Evolutionary conservation across 53 echinoderm and acorn worm species (phyloP), one percentile per base, ranked within the genome.

Genomic region (Pentamera pediparva): DNA sequence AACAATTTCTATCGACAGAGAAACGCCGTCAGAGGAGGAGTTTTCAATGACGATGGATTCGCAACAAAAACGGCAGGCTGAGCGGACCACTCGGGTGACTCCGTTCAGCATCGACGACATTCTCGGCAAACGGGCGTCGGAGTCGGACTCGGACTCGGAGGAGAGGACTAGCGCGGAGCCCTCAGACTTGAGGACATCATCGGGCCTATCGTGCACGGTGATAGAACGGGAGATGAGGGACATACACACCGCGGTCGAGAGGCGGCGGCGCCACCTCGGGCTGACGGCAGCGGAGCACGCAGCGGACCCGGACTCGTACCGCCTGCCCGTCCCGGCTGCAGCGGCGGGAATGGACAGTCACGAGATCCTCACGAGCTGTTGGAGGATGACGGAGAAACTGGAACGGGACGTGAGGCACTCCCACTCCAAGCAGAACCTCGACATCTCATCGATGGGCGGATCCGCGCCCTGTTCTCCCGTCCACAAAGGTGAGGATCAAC

Each of bases 61-160:
- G 38, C 43, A 21, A 38, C 40, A 67, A 30, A 41, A 47, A 5
- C 26, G 4, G 25, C 43, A 67, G 5, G 38, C 40, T 21, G 28
- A 31, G 6, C 67, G 67, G 15, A 41, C 40, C n/a, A 49, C 57
- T 39, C 62, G 81, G 62, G 73, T 85, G 2, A 89, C 89, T 11
- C 89, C 89, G 29, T 89, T 89, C 75, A 82, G 85, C 1, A 89
- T 89, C 35, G 47, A 80, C 33, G 89, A 89, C 57, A 89, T 89
- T 79, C 79, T 89, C 40, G 85, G 85, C 10, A 83, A 40, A 84
- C 37, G 63, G 1, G n/a, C n/a, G n/a, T n/a, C n/a, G n/a, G n/a
- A n/a, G n/a, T 18, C 20, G 17, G 53, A 72, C 18, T n/a, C 35
- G 35, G 70, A 49, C 4, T 15, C 5, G 27, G 34, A 33, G 37